Conservation (phyloP, 2,888 invertebrate genomes). For the Drosophila setosimentum region DNA sequence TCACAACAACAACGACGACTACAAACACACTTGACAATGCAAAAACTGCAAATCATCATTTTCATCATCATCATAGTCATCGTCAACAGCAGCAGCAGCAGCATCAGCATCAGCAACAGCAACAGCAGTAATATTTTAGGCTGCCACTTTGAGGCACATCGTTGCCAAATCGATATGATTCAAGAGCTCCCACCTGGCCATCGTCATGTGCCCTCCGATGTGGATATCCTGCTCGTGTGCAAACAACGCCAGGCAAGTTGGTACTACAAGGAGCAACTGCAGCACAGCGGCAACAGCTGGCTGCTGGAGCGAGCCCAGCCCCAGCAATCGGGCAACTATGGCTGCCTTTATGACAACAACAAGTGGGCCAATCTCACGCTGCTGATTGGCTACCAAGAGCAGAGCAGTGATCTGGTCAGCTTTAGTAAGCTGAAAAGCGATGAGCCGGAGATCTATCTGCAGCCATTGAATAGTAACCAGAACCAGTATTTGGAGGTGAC, state of each 20-base stretch:
- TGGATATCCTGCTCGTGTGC: slow-evolving; percentile 64
- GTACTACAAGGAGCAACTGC: slow-evolving; percentile 60
- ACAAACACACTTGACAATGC: slow-evolving; percentile 63
- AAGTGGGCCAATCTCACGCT: slow-evolving; percentile 82
- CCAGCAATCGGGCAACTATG: slow-evolving; percentile 77
- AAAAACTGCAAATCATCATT: slow-evolving; percentile 70
- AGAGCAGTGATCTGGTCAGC: slow-evolving; percentile 59
- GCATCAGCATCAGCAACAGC: not conserved
- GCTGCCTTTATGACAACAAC: slow-evolving; percentile 62
- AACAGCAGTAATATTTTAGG: slow-evolving; percentile 9
- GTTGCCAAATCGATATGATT: slow-evolving; percentile 59
- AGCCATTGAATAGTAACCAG: slow-evolving; percentile 24
- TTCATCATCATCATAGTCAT: slow-evolving; percentile 38
- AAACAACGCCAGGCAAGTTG: slow-evolving; percentile 51
- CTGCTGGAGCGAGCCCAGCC: slow-evolving; percentile 51
- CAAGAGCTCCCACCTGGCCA: slow-evolving; percentile 16
- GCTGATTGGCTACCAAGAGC: slow-evolving; percentile 54
- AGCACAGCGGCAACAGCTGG: slow-evolving; percentile 40
- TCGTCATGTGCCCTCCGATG: slow-evolving; percentile 55
- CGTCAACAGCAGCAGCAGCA: slow-evolving; percentile 12
- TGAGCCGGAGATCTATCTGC: slow-evolving; percentile 31
- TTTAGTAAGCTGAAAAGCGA: slow-evolving; percentile 37
- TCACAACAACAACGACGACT: slow-evolving; percentile 11
- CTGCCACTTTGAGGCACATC: slow-evolving; percentile 59
- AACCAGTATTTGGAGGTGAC: slow-evolving; percentile 89